Evolutionary conservation across 2,113 vertebrate species (phyloP).

Genomic region (Osmerus mordax): DNA sequence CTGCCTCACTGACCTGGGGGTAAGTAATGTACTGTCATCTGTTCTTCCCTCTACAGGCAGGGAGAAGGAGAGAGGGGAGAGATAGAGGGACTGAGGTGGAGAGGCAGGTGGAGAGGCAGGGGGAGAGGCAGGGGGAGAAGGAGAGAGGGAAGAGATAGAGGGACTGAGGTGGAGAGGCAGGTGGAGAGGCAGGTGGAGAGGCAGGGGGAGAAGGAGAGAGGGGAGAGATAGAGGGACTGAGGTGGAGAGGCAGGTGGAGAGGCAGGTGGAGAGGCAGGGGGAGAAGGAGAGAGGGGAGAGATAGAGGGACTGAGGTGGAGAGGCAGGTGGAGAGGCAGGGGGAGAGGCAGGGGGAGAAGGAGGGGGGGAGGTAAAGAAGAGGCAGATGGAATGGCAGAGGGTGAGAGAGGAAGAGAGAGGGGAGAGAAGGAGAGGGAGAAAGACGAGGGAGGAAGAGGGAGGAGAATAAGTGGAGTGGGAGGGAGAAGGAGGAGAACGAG

Average conservation of each 20-base stretch:
- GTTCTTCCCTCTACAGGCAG: no score
- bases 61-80: no score
- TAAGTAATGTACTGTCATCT: no score
- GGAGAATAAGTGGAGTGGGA: neutral
- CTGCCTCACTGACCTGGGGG: neutral
- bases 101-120: slow-evolving; percentile 1
- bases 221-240: no score
- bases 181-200: no score
- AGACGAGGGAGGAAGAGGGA: slow-evolving; percentile 22
- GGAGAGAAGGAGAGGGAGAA: neutral
- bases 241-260: neutral
- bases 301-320: neutral
- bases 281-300: neutral
- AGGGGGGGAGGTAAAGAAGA: neutral
- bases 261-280: neutral
- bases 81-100: no score
- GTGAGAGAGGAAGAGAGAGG: neutral
- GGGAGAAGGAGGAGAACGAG: neutral
- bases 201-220: no score
- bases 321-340: no score
- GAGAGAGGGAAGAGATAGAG: neutral
- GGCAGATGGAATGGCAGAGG: neutral
- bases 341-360: no score
- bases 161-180: neutral
- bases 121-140: slow-evolving; percentile 3